Evolutionary conservation across 2,113 vertebrate species (phyloP).

Genomic region (Sardina pilchardus): DNA sequence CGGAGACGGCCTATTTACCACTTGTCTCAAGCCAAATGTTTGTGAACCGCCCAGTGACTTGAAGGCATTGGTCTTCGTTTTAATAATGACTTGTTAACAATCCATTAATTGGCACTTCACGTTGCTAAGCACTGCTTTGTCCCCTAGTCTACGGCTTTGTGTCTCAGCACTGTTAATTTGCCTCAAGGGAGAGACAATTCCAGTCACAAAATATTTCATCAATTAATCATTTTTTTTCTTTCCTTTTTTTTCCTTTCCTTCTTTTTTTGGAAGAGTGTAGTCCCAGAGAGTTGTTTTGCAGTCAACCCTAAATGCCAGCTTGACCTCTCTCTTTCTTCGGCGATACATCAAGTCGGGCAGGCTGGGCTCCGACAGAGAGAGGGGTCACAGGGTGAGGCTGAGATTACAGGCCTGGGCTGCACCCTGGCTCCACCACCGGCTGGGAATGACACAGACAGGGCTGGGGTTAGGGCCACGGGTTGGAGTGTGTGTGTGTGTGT

Average conservation of each 20-base stretch:
- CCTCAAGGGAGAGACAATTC: not conserved
- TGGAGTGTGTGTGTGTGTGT: no score
- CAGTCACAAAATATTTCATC: not conserved
- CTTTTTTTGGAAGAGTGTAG: not conserved
- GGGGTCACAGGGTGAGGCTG: not conserved
- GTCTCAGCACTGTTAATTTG: not conserved
- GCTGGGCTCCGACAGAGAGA: not conserved
- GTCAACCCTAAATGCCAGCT: not conserved
- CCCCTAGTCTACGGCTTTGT: not conserved
- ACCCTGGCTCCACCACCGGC: not conserved
- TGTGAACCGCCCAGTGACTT: not conserved
- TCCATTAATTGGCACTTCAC: not conserved
- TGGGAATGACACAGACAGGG: not conserved
- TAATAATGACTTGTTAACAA: not conserved
- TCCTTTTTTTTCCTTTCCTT: not conserved
- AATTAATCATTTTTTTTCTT: not conserved
- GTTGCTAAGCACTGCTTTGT: not conserved
- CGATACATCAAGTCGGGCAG: not conserved
- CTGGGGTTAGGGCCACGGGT: not conserved
- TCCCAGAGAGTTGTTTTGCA: not conserved
- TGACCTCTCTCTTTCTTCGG: not conserved
- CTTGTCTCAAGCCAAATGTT: not conserved
- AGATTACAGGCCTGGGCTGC: conserved; percentile 11
- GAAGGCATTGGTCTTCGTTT: not conserved
- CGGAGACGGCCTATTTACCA: not conserved